phyloP scores from a whole-genome alignment of 2,797 vertebrate genomes.

The Periophthalmus magnuspinnatus region DNA sequence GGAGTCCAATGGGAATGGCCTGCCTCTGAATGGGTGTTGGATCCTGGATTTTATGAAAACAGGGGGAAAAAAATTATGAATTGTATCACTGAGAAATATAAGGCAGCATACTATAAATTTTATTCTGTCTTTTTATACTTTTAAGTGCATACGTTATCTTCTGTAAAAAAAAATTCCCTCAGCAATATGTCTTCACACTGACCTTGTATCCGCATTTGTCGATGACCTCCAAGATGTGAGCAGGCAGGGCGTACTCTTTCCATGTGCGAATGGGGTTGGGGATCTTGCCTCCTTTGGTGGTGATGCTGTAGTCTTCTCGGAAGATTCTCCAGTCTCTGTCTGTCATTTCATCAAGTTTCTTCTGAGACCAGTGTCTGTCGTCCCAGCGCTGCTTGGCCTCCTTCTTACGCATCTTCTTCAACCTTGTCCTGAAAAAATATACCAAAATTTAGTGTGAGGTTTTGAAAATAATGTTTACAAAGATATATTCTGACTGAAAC shows the following conservation, averaged over 20 bases:
- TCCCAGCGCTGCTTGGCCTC: constrained; percentile 99
- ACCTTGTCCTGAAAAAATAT: constrained; percentile 75
- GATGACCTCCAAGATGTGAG: constrained; percentile 96
- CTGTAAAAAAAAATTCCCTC: too few species aligned
- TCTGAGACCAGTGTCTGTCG: constrained; percentile 98
- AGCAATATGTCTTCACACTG: constrained; percentile 7
- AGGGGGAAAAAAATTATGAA: not conserved
- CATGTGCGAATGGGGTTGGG: constrained; percentile 98
- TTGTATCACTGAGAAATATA: not conserved
- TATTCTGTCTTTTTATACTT: not conserved
- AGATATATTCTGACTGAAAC: too few species aligned
- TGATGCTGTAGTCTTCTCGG: constrained; percentile 97
- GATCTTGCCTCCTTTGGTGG: constrained; percentile 97
- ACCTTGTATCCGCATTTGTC: constrained; percentile 99
- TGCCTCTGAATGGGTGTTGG: constrained; percentile 98
- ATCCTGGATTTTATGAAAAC: constrained; percentile 75
- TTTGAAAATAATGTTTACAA: not conserved
- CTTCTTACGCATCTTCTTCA: constrained; percentile 96
- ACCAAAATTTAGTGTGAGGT: not conserved
- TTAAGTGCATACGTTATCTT: not conserved
- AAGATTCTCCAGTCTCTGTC: constrained; percentile 99
- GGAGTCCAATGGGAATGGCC: constrained; percentile 96
- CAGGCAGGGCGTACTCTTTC: constrained; percentile 92
- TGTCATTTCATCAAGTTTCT: constrained; percentile 98
- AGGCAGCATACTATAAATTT: not conserved